Conservation (phyloP, 2,888 invertebrate genomes). For the Crocallis elinguaria region DNA sequence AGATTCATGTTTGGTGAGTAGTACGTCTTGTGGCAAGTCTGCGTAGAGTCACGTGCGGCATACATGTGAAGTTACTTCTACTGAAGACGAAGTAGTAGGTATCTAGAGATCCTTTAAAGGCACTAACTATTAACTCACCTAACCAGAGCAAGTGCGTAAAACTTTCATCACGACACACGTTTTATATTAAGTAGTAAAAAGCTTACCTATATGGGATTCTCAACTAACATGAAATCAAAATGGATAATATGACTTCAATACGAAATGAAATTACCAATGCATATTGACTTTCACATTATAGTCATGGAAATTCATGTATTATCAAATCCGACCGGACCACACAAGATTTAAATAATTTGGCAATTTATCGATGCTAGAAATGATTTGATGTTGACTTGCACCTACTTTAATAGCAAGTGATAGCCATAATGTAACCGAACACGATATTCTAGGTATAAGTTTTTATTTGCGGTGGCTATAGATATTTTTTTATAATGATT, state of each 20-base stretch:
- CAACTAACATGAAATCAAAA: slow-evolving; percentile 25
- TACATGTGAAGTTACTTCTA: slow-evolving; percentile 45
- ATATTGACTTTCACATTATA: slow-evolving; percentile 42
- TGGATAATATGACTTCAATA: slow-evolving; percentile 33
- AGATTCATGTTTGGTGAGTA: slow-evolving; percentile 54
- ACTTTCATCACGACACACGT: slow-evolving; percentile 12
- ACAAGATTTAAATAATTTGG: slow-evolving; percentile 71
- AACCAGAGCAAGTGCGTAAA: slow-evolving; percentile 1
- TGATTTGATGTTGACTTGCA: slow-evolving; percentile 60
- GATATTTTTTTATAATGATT: slow-evolving; percentile 60
- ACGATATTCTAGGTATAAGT: slow-evolving; percentile 52
- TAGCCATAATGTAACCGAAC: slow-evolving; percentile 52
- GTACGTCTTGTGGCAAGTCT: slow-evolving; percentile 52
- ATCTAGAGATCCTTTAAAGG: slow-evolving; percentile 22
- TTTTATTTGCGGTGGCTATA: slow-evolving; percentile 58
- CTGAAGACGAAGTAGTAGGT: slow-evolving; percentile 35
- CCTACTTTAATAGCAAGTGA: slow-evolving; percentile 46
- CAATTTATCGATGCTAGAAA: slow-evolving; percentile 65
- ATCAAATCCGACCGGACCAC: slow-evolving; percentile 49
- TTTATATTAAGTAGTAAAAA: slow-evolving; percentile 19
- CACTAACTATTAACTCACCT: slow-evolving; percentile 1
- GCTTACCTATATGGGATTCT: slow-evolving; percentile 4
- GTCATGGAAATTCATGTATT: slow-evolving; percentile 38
- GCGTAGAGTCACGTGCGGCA: slow-evolving; percentile 48
- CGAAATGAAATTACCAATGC: slow-evolving; percentile 31